A percentile compares a stretch with the other conserved stretches of the same genome.
phyloP scores from a whole-genome alignment of 2,113 vertebrate genomes.

The Poecilia latipinna region DNA sequence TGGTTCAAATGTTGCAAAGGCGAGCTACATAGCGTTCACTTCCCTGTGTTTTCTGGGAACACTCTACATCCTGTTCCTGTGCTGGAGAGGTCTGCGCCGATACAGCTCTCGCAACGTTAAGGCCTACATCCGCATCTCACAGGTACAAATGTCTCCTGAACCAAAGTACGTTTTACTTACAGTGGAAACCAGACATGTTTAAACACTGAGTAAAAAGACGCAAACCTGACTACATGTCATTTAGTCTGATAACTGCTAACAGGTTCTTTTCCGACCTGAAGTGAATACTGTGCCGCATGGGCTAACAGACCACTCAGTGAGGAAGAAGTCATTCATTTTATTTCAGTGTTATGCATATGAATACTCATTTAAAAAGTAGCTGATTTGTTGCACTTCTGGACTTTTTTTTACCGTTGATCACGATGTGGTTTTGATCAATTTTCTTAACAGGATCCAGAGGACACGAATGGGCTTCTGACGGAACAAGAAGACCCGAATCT shows the following conservation, averaged over 20 bases:
- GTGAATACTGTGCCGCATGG: too few relatives aligned
- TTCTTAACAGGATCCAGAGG: slow-evolving; percentile 60
- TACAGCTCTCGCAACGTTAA: slow-evolving; percentile 58
- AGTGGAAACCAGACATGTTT: not conserved
- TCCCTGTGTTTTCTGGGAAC: slow-evolving; percentile 68
- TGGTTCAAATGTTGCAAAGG: slow-evolving; percentile 68
- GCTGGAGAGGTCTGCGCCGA: slow-evolving; percentile 70
- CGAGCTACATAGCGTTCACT: slow-evolving; percentile 62
- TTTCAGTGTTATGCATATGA: not conserved
- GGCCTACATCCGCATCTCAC: slow-evolving; percentile 65
- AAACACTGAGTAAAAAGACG: too few relatives aligned
- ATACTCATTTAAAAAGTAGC: not conserved
- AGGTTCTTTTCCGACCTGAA: too few relatives aligned
- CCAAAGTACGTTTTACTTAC: not conserved
- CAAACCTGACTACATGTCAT: too few relatives aligned
- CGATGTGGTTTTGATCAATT: not conserved
- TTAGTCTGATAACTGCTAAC: too few relatives aligned
- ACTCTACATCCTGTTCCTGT: slow-evolving; percentile 71
- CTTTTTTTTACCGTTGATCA: not conserved
- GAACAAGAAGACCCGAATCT: slow-evolving; percentile 56
- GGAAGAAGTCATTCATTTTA: not conserved
- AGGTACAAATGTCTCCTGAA: slow-evolving; percentile 41
- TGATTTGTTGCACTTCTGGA: not conserved
- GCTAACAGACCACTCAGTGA: too few relatives aligned
- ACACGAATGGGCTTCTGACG: slow-evolving; percentile 53